phyloP scores from a whole-genome alignment of 2,113 vertebrate species.

The Asarcornis scutulata region DNA sequence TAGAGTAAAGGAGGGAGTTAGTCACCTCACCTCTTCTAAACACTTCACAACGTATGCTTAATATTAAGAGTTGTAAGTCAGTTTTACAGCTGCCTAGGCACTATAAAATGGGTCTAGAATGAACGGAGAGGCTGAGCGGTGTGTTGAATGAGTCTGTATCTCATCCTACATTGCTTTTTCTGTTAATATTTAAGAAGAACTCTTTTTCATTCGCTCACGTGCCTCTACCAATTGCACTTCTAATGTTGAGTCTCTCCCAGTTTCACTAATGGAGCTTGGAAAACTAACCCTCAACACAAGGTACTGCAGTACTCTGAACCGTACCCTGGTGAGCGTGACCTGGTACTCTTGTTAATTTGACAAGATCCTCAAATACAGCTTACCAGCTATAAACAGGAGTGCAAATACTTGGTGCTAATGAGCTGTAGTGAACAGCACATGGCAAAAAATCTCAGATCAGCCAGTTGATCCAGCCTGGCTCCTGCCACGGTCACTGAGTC shows the following conservation, averaged over 20 bases:
- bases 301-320: background rate
- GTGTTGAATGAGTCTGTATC: background rate
- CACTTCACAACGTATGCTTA: background rate
- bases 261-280: conserved; percentile 31
- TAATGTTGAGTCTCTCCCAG: background rate
- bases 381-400: conserved; percentile 30
- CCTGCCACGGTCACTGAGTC: conserved; percentile 9
- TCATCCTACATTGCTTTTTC: background rate
- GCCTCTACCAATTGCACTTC: background rate
- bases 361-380: conserved; percentile 30
- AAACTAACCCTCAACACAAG: conserved; percentile 9
- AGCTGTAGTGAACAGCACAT: background rate
- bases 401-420: conserved; percentile 51
- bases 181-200: background rate
- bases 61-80: background rate
- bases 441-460: conserved; percentile 3
- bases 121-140: background rate
- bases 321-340: background rate
- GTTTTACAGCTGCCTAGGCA: background rate
- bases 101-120: background rate
- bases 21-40: background rate
- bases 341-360: conserved; percentile 33
- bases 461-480: background rate
- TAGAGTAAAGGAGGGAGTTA: background rate
- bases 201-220: background rate